phyloP scores from a whole-genome alignment of 1,140 invertebrate genomes.

The Drosophila murphyi region DNA sequence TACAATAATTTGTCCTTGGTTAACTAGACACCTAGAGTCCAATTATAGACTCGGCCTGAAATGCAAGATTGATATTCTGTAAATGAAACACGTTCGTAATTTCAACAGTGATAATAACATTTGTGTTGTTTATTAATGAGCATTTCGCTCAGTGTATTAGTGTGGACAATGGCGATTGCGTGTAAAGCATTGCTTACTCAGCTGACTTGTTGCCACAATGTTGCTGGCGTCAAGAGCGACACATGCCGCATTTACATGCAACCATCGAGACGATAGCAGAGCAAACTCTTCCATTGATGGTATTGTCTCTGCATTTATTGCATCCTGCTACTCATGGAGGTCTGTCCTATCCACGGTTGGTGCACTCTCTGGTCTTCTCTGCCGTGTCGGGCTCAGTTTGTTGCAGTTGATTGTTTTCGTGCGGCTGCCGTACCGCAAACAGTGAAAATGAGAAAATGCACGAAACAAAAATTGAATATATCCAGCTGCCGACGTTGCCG shows the following conservation, averaged over 20 bases:
- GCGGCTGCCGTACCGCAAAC: constrained; percentile 62
- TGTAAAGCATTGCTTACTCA: constrained; percentile 16
- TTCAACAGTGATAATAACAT: background rate
- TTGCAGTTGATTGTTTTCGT: constrained; percentile 74
- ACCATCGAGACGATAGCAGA: constrained; percentile 48
- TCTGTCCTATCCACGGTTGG: background rate
- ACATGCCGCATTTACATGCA: constrained; percentile 72
- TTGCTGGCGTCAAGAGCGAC: constrained; percentile 45
- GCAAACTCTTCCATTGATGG: constrained; percentile 41
- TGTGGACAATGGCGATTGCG: constrained; percentile 2
- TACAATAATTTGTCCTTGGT: no score
- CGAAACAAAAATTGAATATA: constrained; percentile 75
- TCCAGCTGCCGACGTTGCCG: constrained; percentile 21
- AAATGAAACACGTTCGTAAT: no score
- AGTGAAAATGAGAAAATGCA: constrained; percentile 70
- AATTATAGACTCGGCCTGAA: no score
- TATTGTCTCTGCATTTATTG: constrained; percentile 42
- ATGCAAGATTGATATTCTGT: no score
- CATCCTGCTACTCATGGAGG: constrained; percentile 20
- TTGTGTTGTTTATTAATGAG: no score
- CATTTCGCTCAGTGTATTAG: constrained; percentile 15
- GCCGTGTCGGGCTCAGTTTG: constrained; percentile 39
- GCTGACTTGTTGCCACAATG: constrained; percentile 66
- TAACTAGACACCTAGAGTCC: no score
- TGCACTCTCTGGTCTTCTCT: background rate